Evolutionary conservation across 2,113 vertebrate genomes (phyloP).

Genomic region (Embiotoca jacksoni): DNA sequence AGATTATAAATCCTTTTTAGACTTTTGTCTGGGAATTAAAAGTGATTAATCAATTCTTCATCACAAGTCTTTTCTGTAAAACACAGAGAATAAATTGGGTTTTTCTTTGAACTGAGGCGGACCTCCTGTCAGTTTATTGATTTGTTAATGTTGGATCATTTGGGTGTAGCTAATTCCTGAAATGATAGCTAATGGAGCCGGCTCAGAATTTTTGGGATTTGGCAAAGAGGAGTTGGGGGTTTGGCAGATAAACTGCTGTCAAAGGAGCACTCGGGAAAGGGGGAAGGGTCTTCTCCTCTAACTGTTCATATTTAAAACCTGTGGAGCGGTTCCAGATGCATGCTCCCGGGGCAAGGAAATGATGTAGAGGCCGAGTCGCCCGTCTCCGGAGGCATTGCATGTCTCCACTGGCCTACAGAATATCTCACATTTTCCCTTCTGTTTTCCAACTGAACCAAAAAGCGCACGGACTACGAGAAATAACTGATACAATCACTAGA

Average conservation of each 20-base stretch:
- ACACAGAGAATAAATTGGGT: not conserved
- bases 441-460: slow-evolving; percentile 30
- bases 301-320: slow-evolving; percentile 8
- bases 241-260: slow-evolving; percentile 36
- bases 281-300: not conserved
- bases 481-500: not conserved
- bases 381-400: slow-evolving; percentile 23
- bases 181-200: slow-evolving; percentile 1
- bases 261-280: not conserved
- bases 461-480: not conserved
- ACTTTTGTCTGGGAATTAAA: not conserved
- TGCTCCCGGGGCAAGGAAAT: slow-evolving; percentile 13
- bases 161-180: not conserved
- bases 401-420: slow-evolving; percentile 11
- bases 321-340: slow-evolving; percentile 36
- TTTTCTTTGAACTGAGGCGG: not conserved
- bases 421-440: slow-evolving; percentile 15
- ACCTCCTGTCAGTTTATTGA: slow-evolving; percentile 5
- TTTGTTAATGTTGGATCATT: slow-evolving; percentile 6
- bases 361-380: slow-evolving; percentile 12
- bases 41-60: not conserved
- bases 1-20: not conserved
- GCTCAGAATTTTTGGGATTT: slow-evolving; percentile 21
- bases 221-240: slow-evolving; percentile 11
- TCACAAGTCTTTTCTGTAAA: not conserved